Evolutionary conservation across 1,140 invertebrate genomes (phyloP).

Genomic region (Diorhabda elongata): DNA sequence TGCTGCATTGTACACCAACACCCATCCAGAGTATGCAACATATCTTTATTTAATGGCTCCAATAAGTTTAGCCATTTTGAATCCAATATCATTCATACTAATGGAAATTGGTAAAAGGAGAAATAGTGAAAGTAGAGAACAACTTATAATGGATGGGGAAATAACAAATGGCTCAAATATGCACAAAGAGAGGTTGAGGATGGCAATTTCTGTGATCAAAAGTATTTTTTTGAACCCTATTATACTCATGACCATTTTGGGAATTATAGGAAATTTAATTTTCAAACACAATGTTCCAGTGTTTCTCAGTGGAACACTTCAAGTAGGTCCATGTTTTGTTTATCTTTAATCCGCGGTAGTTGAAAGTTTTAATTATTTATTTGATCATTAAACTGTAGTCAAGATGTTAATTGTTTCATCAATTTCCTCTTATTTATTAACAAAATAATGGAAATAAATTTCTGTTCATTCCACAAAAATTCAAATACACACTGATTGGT

Average conservation of each 20-base stretch:
- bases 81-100: constrained; percentile 86
- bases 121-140: constrained; percentile 37
- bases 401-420: too few relatives aligned
- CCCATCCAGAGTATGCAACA: constrained; percentile 83
- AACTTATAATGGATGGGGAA: constrained; percentile 41
- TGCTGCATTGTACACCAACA: constrained; percentile 66
- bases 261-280: constrained; percentile 79
- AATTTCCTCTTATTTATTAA: too few relatives aligned
- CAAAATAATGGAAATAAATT: too few relatives aligned
- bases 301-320: constrained; percentile 69
- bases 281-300: constrained; percentile 75
- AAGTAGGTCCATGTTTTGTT: constrained; percentile 52
- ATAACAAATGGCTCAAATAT: neutral
- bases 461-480: too few relatives aligned
- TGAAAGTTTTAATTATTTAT: too few relatives aligned
- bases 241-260: constrained; percentile 88
- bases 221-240: constrained; percentile 85
- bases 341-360: neutral
- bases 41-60: constrained; percentile 94
- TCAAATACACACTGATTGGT: too few relatives aligned
- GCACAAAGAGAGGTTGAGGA: constrained; percentile 39
- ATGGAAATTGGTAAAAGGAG: constrained; percentile 78
- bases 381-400: too few relatives aligned
- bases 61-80: constrained; percentile 87
- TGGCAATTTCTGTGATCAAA: constrained; percentile 52